phyloP scores from a whole-genome alignment of 2,113 vertebrate genomes.

The Paedocypris sp. region DNA sequence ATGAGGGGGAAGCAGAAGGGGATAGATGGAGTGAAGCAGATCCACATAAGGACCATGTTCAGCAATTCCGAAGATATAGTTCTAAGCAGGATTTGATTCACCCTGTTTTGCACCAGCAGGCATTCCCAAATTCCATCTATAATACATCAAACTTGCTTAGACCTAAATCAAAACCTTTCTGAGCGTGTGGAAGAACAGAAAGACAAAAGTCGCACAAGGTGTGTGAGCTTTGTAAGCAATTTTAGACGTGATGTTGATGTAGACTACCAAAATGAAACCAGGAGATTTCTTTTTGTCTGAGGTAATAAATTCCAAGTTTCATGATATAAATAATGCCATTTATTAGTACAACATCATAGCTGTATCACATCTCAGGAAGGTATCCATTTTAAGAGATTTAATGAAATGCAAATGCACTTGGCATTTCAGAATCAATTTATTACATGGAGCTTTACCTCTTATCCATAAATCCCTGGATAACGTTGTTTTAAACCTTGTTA shows the following conservation, averaged over 20 bases:
- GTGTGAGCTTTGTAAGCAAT: not conserved
- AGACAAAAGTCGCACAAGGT: not conserved
- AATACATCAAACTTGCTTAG: conserved; percentile 14
- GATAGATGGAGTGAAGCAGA: not conserved
- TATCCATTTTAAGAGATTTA: conserved; percentile 37
- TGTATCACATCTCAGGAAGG: conserved; percentile 19
- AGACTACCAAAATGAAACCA: not conserved
- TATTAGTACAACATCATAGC: conserved; percentile 29
- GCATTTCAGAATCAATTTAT: conserved; percentile 41
- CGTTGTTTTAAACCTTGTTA: conserved; percentile 41
- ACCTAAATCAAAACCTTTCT: conserved; percentile 12
- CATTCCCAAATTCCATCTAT: conserved; percentile 6
- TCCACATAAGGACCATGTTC: conserved; percentile 1
- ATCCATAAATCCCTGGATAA: conserved; percentile 40
- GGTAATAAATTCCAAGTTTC: not conserved
- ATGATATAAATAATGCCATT: conserved; percentile 3
- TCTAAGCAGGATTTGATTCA: not conserved
- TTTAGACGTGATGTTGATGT: not conserved
- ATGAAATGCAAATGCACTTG: conserved; percentile 35
- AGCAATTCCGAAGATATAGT: conserved; percentile 4
- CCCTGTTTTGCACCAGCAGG: conserved; percentile 17
- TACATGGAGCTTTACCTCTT: conserved; percentile 37
- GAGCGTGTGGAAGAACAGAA: not conserved
- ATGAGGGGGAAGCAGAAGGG: not conserved
- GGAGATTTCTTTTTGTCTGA: not conserved